Conservation (phyloP, 2,888 invertebrate species). For the Stegana nigrithorax region DNA sequence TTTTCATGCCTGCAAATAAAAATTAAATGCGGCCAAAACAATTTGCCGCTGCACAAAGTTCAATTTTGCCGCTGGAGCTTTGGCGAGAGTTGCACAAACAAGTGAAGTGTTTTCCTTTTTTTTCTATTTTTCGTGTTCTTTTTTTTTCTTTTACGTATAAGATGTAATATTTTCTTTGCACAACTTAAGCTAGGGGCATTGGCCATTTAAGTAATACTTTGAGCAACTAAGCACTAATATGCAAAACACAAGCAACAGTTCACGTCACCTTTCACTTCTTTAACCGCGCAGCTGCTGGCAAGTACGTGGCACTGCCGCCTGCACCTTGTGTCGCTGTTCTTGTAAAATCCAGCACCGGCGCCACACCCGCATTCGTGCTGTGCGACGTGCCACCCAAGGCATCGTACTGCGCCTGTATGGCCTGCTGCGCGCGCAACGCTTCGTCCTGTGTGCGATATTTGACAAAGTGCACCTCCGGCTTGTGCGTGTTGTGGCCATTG, state of each 20-base stretch:
- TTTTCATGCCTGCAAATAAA: too few relatives aligned
- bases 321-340: background rate
- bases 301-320: background rate
- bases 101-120: too few relatives aligned
- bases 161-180: too few relatives aligned
- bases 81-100: too few relatives aligned
- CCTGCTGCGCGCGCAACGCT: constrained; percentile 56
- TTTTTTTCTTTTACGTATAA: background rate
- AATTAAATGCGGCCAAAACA: too few relatives aligned
- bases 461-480: constrained; percentile 62
- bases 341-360: constrained; percentile 53
- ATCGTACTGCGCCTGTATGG: constrained; percentile 60
- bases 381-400: constrained; percentile 52
- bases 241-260: background rate
- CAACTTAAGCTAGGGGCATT: too few relatives aligned
- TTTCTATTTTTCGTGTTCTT: too few relatives aligned
- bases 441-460: constrained; percentile 62
- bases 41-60: too few relatives aligned
- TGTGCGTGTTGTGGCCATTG: constrained; percentile 27
- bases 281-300: constrained; percentile 3
- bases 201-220: background rate
- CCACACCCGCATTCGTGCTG: constrained; percentile 56
- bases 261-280: background rate
- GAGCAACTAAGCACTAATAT: background rate
- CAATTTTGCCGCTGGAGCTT: background rate